Base-by-base conservation (phyloP, 1,140 invertebrate genomes). In the Nebria ingens region DNA sequence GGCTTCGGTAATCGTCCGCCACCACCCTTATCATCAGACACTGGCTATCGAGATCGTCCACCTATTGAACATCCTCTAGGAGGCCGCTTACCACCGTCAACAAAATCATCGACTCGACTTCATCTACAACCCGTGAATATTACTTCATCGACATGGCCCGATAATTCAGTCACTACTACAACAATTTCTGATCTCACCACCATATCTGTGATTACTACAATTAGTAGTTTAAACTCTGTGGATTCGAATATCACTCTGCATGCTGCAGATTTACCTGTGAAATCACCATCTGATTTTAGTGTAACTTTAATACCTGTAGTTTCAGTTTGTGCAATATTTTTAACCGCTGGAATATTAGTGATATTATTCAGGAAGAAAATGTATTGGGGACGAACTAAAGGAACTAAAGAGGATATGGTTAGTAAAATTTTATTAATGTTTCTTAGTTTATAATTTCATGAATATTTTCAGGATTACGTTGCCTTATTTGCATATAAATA, bases 331-430 rank as follows among this genome's bases (percentile, higher is more conserved):
- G 74, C 69, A 0, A 68, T 85, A 4, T 68, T 85, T 25, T 61
- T 82, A 2, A 72, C 74, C 1, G 68, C 79, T 13, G 76, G 74
- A 0, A 65, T 77, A 13, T 68, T 79, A 1, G 74, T 71, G 1
- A 72, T 79, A 56, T 70, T 80, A 1, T 76, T 80, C 56, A 75
- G 78, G 3, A 78, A 76, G 54, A 81, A 73, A 65, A 71, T 76
- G 23, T 84, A 74, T 68, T 71, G 63, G 38, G 69, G 64, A 53
- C 76, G 70, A 62, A 70, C 69, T 59, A 81, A 77, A 65, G 67
- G 65, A 29, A 69, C 71, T 20, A 79, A 82, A 64, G 77, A 79
- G 52, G 79, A 81, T 63, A 77, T 80, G 70, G 79, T 82, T 61
- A 71, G 71, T 67, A 23, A 55, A 42, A 55, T 53, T 12, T 25